Conservation (phyloP, 2,113 vertebrate species). For the Myodes glareolus region DNA sequence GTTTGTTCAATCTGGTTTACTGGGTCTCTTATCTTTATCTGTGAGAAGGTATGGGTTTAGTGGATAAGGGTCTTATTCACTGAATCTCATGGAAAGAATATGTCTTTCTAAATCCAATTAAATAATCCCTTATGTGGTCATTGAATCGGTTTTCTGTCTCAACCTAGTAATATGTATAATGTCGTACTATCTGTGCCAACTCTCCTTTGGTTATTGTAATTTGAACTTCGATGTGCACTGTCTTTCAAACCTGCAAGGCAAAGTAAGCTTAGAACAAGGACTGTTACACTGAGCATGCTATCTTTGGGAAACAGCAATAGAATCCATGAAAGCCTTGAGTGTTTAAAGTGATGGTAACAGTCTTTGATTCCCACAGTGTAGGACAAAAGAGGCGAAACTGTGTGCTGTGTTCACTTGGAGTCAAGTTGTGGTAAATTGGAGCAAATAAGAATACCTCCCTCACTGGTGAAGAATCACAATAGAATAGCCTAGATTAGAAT, state of each 20-base stretch:
- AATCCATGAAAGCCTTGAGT: conserved; percentile 54
- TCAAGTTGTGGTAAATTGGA: conserved; percentile 80
- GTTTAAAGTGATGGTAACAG: neutral
- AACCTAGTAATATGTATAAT: conserved; percentile 70
- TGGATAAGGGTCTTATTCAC: conserved; percentile 82
- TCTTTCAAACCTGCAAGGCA: conserved; percentile 73
- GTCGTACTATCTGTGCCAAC: conserved; percentile 68
- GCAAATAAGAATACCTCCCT: conserved; percentile 77
- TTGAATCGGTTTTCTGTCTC: conserved; percentile 82
- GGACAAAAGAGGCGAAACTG: conserved; percentile 66
- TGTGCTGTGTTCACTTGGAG: conserved; percentile 67
- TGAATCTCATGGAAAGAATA: conserved; percentile 81
- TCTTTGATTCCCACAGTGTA: conserved; percentile 48
- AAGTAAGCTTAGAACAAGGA: conserved; percentile 67
- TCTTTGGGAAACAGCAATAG: conserved; percentile 56
- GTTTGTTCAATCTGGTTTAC: conserved; percentile 98
- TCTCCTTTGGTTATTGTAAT: conserved; percentile 76
- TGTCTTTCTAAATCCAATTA: conserved; percentile 79
- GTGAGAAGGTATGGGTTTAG: conserved; percentile 81
- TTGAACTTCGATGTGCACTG: conserved; percentile 73
- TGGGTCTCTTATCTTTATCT: conserved; percentile 99
- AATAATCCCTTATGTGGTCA: conserved; percentile 71
- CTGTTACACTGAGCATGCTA: conserved; percentile 31
- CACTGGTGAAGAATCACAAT: conserved; percentile 84
- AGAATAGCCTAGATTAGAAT: conserved; percentile 79